Conservation (phyloP, 1,140 invertebrate genomes). For the Apolygus lucorum region DNA sequence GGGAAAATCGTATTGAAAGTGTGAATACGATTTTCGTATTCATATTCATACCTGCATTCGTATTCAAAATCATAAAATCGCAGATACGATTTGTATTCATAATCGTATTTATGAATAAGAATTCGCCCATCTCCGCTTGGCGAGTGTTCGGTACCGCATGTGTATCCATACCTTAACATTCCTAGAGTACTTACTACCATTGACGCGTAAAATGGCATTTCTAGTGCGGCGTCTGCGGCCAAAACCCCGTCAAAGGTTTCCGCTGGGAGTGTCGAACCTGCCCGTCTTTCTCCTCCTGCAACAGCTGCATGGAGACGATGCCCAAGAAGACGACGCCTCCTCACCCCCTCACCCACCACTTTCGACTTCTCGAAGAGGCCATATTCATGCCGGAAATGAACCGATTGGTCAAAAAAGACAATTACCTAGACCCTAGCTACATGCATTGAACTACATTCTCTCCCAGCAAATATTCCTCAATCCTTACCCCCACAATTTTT, state of each 20-base stretch:
- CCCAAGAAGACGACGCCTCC: slow-evolving; percentile 39
- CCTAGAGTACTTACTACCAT: neutral
- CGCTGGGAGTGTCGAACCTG: slow-evolving; percentile 62
- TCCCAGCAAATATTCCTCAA: too few relatives aligned
- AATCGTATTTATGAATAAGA: too few relatives aligned
- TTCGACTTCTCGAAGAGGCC: slow-evolving; percentile 32
- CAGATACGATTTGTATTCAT: too few relatives aligned
- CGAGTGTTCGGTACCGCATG: too few relatives aligned
- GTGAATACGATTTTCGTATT: neutral
- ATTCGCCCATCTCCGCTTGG: too few relatives aligned
- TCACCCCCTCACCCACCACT: slow-evolving; percentile 40
- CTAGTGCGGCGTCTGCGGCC: slow-evolving; percentile 56
- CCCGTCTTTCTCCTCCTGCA: slow-evolving; percentile 45
- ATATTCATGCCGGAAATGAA: slow-evolving; percentile 40
- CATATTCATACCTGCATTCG: too few relatives aligned
- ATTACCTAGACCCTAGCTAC: slow-evolving; percentile 47
- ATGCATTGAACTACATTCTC: too few relatives aligned
- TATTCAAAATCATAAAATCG: too few relatives aligned
- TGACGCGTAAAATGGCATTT: slow-evolving; percentile 26
- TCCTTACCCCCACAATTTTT: too few relatives aligned
- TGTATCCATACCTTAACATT: too few relatives aligned
- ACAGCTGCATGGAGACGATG: slow-evolving; percentile 42
- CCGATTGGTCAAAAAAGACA: slow-evolving; percentile 40
- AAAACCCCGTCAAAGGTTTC: slow-evolving; percentile 54
- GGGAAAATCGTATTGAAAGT: neutral